Percentiles rank a stretch among this genome's conserved stretches.
Conservation (phyloP, 2,797 vertebrate species). For the Pyrocephalus nanus region DNA sequence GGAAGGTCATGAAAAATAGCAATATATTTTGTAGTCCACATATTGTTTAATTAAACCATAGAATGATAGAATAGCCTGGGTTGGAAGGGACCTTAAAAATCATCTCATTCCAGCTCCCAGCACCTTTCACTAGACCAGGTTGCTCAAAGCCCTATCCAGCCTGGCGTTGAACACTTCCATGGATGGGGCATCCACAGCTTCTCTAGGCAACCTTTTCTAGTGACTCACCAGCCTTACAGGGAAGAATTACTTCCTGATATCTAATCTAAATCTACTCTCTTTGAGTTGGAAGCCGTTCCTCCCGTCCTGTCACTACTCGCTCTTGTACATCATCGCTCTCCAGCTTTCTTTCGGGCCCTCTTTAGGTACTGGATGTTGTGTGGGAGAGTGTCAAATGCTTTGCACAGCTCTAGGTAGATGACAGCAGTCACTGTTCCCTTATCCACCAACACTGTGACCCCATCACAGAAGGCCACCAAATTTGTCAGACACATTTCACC, state of each 20-base stretch:
- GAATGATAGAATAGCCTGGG: neutral
- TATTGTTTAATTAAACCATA: neutral
- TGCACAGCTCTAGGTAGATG: neutral
- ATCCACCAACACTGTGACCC: neutral
- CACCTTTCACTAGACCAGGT: accelerated
- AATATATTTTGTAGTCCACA: neutral
- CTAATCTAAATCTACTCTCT: neutral
- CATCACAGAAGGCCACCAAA: neutral
- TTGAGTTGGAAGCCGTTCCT: neutral
- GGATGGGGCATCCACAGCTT: neutral
- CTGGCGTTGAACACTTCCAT: neutral
- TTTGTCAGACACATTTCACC: neutral
- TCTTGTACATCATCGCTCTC: neutral
- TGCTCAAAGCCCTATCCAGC: neutral
- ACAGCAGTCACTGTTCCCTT: neutral
- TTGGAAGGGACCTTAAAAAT: neutral
- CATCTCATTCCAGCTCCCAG: neutral
- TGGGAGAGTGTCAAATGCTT: neutral
- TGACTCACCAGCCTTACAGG: accelerated
- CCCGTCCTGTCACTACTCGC: neutral
- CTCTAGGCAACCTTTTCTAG: neutral
- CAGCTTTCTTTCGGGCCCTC: neutral
- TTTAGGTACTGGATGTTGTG: neutral
- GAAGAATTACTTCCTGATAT: neutral
- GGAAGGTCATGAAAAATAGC: neutral